Evolutionary conservation across 92 coral and sea anemone genomes (phyloP), one percentile per base, ranked within the genome.

Genomic region (Chrysogorgia sp.): DNA sequence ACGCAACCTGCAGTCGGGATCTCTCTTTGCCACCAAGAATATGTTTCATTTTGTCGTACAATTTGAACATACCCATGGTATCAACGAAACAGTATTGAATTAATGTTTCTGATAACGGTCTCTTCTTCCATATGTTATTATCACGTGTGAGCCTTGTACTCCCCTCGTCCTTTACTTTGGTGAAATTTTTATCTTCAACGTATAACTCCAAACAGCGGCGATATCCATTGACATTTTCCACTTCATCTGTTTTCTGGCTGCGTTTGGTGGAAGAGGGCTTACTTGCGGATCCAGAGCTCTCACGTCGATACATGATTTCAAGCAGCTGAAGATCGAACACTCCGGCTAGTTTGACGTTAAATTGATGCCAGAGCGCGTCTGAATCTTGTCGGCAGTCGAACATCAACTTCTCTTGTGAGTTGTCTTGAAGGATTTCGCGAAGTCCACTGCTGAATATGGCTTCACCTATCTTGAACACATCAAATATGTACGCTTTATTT

Each of bases 311-410:
- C 83, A 90, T 90, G 63, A 90, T 64, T 70, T 90, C 96, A 49
- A 85, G 89, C 48, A 90, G 84, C 86, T 90, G 96, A 50, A 90
- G 78, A 71, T 90, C 96, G 67, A 88, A 74, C 29, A 90, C 88
- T 65, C 96, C 96, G 26, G 33, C 62, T 47, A 90, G 65, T 61
- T 71, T 87, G 26, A 90, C 88, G 59, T 62, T 62, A 50, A 70
- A 89, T 85, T 85, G 92, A 67, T 89, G 90, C 82, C 84, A 82
- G 48, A 89, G 85, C n/a, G 87, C 81, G 66, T 90, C 94, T 0
- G 94, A 87, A 67, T 90, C 94, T 87, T 90, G 75, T 77, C 90
- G 80, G 87, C 94, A 90, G 67, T 90, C 94, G 63, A 90, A 90
- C 87, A 71, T 86, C 84, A 90, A 64, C 82, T 90, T 90, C 79